Percentiles rank a stretch among this genome's conserved stretches.
These are phyloP conservation scores for Drosophila oshimai DNA, from an alignment of 1,140 invertebrate species.

Conservation along the genomic window DNA sequence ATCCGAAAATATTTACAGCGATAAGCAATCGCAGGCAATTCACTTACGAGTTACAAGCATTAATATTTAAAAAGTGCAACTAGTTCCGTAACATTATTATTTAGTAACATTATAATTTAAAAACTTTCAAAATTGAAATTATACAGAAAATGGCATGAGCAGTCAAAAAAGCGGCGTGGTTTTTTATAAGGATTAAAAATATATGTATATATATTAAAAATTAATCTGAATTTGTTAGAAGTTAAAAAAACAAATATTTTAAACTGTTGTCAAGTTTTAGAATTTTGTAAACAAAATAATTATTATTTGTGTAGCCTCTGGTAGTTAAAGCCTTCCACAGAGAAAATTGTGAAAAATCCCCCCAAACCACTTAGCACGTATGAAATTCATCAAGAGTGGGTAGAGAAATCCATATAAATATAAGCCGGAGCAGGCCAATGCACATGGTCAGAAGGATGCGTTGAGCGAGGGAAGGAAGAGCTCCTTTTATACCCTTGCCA, in stretches of 20 bases:
- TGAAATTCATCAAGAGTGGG: slow-evolving; percentile 51
- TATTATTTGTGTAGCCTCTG: neutral
- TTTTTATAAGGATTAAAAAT: too few relatives aligned
- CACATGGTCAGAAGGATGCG: slow-evolving; percentile 26
- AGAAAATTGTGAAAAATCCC: neutral
- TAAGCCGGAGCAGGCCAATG: neutral
- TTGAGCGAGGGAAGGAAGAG: neutral
- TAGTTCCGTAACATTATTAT: too few relatives aligned
- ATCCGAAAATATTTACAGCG: slow-evolving; percentile 35
- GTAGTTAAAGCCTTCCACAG: neutral
- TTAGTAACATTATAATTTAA: too few relatives aligned
- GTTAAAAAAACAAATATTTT: too few relatives aligned
- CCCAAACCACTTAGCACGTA: slow-evolving; percentile 16
- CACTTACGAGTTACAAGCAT: slow-evolving; percentile 62
- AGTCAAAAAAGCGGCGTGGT: too few relatives aligned
- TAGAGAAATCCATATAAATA: neutral
- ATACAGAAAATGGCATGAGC: too few relatives aligned
- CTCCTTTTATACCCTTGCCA: neutral
- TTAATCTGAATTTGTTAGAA: too few relatives aligned
- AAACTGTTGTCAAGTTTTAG: too few relatives aligned
- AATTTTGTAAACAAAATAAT: neutral
- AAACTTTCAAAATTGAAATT: too few relatives aligned
- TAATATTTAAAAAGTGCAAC: slow-evolving; percentile 61
- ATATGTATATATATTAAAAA: too few relatives aligned
- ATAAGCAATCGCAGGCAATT: slow-evolving; percentile 63